Evolutionary conservation across 1,140 invertebrate species (phyloP), one percentile per base, ranked within the genome.

Genomic region (Pseudomyrmex flavicornis): DNA sequence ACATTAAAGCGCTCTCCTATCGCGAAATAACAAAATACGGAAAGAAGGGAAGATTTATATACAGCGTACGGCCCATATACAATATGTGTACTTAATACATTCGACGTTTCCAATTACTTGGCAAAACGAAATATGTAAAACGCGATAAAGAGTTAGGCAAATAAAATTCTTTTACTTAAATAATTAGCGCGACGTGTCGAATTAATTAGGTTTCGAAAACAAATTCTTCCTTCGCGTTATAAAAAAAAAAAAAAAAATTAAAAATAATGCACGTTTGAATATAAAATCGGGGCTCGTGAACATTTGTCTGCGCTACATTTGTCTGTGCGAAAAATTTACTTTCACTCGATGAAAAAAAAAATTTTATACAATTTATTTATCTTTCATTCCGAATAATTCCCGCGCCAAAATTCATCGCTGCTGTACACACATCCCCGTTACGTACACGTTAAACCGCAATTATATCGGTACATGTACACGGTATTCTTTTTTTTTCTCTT

Each of bases 401-500:
- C 13, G 10, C 10, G 0, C 62, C 9, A 74, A 76, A 35, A 44
- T 68, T 54, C n/a, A 66, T 44, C 12, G 62, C 8, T 20, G 35
- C 35, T 35, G 5, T 35, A 66, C n/a, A 12, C 10, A 69, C 17
- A 15, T 69, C n/a, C 3, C 17, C 48, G 9, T 54, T 5, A 0
- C 35, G 35, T 35, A 35, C 35, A 35, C n/a, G 13, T 12, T 13
- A 22, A 65, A 20, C 26, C 13, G n/a, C 59, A 75, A 75, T 63
- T 68, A 77, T 54, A 50, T 69, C 50, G 17, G 70, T 79, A 58
- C 4, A 26, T 35, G 20, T 12, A 35, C 22, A 12, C 44, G 50
- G 1, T 63, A 82, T 75, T 82, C 74, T 82, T 52, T 35, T 35
- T 35, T 5, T 35, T 35, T 35, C 2, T 75, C 75, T 82, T 82